Evolutionary conservation across 2,888 invertebrate genomes (phyloP).

Genomic region (Camptogramma bilineatum): DNA sequence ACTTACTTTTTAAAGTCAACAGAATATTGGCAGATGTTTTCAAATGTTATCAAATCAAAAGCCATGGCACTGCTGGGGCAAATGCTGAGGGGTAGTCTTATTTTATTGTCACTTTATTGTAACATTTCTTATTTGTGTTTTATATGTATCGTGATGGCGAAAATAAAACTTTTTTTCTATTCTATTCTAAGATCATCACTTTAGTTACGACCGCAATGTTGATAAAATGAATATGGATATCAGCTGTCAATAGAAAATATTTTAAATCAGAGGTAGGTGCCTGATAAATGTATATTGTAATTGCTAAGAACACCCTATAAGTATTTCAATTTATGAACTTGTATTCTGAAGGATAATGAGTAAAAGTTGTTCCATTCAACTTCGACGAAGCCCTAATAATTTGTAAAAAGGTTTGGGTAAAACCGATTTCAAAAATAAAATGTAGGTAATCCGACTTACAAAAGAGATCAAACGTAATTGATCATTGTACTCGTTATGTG

Average conservation of each 20-base stretch:
- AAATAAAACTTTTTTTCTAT: no score
- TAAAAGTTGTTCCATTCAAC: constrained; percentile 34
- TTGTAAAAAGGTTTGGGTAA: constrained; percentile 36
- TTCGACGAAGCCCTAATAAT: constrained; percentile 30
- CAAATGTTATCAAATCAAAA: neutral
- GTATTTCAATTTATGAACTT: constrained; percentile 26
- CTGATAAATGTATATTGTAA: neutral
- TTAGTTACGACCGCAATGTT: neutral
- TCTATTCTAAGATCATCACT: no score
- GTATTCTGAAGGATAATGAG: constrained; percentile 27
- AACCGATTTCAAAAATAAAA: constrained; percentile 25
- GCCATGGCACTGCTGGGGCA: no score
- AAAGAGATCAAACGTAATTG: constrained; percentile 30
- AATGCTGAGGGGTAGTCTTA: no score
- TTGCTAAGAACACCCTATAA: constrained; percentile 11
- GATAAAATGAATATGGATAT: neutral
- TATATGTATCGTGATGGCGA: no score
- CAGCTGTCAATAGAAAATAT: neutral
- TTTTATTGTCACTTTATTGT: no score
- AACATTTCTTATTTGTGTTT: no score
- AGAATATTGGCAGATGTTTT: neutral
- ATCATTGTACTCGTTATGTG: constrained; percentile 15
- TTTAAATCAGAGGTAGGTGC: neutral
- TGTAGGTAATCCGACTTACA: constrained; percentile 27
- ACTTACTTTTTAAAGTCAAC: neutral